Evolutionary conservation across 2,888 invertebrate species (phyloP).

Genomic region (Troglohyphantes excavatus): DNA sequence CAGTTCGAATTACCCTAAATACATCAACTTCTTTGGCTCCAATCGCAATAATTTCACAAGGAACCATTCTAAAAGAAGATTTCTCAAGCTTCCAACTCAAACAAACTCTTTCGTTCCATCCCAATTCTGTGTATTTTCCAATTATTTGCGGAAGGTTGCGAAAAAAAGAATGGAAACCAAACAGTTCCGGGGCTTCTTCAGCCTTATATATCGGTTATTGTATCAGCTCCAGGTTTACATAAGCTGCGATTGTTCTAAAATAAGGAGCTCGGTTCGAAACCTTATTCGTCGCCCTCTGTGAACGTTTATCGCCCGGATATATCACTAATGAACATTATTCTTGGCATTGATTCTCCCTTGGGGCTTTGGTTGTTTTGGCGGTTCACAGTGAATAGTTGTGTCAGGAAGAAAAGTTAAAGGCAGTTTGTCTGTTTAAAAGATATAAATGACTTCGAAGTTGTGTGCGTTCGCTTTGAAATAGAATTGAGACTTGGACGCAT

Average conservation of each 20-base stretch:
- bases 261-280: constrained; percentile 7
- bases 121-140: not conserved
- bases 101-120: not conserved
- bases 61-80: not conserved
- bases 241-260: not conserved
- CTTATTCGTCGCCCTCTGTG: not conserved
- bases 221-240: not conserved
- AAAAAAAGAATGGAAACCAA: constrained; percentile 16
- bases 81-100: not conserved
- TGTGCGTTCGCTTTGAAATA: not conserved
- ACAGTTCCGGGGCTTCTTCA: not conserved
- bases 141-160: not conserved
- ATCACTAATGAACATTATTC: constrained; percentile 52
- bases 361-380: constrained; percentile 20
- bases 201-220: constrained; percentile 24
- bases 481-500: too few relatives aligned
- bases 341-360: constrained; percentile 22
- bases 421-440: constrained; percentile 7
- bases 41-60: too few relatives aligned
- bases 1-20: too few relatives aligned
- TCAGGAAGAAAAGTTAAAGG: not conserved
- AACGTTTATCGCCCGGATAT: not conserved
- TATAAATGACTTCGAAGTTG: not conserved
- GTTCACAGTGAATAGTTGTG: constrained; percentile 6
- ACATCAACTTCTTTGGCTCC: too few relatives aligned